A percentile compares a stretch with the other conserved stretches of the same genome.
Evolutionary conservation across 2,888 invertebrate species (phyloP).

Genomic region (Rhopalosiphum nymphaeae): DNA sequence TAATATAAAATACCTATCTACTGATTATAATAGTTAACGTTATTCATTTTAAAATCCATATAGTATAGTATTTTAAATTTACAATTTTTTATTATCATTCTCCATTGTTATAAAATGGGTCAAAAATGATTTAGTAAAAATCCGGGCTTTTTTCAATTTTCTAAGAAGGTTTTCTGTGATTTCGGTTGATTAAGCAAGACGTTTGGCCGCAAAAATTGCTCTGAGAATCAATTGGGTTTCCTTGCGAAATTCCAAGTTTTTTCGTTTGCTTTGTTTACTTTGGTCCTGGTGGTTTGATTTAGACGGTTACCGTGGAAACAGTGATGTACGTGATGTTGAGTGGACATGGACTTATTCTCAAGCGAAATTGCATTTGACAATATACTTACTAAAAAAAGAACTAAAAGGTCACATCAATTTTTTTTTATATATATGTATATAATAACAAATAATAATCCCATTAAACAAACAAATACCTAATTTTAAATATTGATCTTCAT

Average conservation of each 20-base stretch:
- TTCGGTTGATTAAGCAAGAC: conserved; percentile 60
- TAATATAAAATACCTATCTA: not conserved
- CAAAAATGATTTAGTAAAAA: not conserved
- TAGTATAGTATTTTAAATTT: not conserved
- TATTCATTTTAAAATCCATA: not conserved
- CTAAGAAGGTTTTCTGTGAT: conserved; percentile 46
- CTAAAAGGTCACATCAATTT: conserved; percentile 14
- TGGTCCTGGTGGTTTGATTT: conserved; percentile 54
- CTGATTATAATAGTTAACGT: not conserved
- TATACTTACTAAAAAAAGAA: not conserved
- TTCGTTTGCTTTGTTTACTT: conserved; percentile 58
- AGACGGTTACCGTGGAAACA: conserved; percentile 56
- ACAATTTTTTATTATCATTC: not conserved
- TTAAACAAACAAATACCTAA: not conserved
- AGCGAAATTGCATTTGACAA: conserved; percentile 41
- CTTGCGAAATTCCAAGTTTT: conserved; percentile 33
- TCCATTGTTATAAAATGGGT: not conserved
- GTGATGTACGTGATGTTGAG: conserved; percentile 56
- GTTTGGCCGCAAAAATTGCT: conserved; percentile 47
- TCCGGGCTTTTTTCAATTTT: conserved; percentile 1
- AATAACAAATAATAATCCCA: conserved; percentile 5
- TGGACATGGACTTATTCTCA: conserved; percentile 55
- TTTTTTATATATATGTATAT: not conserved
- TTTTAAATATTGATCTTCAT: not conserved
- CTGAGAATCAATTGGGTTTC: conserved; percentile 40